These are phyloP conservation scores for Eulemur rubriventer DNA, from an alignment of 2,797 vertebrate genomes.

Conservation along the genomic window DNA sequence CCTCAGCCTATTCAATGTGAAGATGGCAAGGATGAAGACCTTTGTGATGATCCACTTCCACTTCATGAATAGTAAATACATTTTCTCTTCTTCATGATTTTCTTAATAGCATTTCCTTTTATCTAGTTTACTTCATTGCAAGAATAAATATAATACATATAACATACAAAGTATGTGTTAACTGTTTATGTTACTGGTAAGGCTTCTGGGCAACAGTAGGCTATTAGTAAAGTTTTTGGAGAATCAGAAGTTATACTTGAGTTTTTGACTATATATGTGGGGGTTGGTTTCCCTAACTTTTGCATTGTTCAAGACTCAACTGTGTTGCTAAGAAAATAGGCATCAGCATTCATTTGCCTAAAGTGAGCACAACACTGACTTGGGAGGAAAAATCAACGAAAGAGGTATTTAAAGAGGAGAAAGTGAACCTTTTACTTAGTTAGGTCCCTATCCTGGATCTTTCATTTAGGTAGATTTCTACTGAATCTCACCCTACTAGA, in stretches of 20 bases:
- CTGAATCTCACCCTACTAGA: background rate
- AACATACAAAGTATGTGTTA: background rate
- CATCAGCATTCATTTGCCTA: background rate
- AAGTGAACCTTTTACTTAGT: background rate
- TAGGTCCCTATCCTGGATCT: background rate
- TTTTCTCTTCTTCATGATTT: background rate
- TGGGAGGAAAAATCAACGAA: background rate
- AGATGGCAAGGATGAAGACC: background rate
- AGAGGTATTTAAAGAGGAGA: background rate
- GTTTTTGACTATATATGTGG: background rate
- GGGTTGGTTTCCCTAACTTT: background rate
- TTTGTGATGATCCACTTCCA: background rate
- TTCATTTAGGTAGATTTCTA: slow-evolving; percentile 22
- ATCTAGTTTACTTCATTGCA: background rate
- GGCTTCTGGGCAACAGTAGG: background rate
- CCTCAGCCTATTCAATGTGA: background rate
- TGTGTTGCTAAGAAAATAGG: background rate
- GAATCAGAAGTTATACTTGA: background rate
- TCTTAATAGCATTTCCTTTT: background rate
- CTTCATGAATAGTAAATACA: background rate
- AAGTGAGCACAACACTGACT: background rate
- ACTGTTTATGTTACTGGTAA: background rate
- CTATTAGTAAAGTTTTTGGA: background rate
- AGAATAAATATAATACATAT: background rate
- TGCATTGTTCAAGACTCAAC: background rate